phyloP scores from a whole-genome alignment of 2,888 invertebrate species.

The Pterostichus niger region DNA sequence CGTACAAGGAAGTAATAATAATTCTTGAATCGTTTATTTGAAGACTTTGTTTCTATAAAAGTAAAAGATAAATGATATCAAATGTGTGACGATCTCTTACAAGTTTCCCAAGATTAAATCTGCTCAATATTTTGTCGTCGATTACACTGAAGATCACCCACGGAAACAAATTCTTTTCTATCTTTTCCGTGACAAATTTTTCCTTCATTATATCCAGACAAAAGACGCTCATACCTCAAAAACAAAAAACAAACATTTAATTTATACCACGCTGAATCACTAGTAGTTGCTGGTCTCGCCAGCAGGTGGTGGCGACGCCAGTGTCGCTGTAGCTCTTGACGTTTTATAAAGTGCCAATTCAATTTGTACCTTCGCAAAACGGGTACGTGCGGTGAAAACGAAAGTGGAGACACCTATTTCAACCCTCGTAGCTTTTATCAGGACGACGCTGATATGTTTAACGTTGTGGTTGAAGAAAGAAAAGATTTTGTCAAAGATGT shows the following conservation, averaged over 20 bases:
- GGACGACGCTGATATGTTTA: too few relatives aligned
- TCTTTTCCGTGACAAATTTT: not conserved
- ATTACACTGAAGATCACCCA: not conserved
- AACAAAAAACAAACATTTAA: conserved; percentile 12
- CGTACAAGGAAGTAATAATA: too few relatives aligned
- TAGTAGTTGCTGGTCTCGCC: not conserved
- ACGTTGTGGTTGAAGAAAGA: too few relatives aligned
- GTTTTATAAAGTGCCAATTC: conserved; percentile 55
- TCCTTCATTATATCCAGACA: not conserved
- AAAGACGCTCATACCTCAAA: not conserved
- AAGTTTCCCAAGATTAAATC: not conserved
- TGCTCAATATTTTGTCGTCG: not conserved
- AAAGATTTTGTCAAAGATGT: too few relatives aligned
- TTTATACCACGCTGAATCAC: conserved; percentile 14
- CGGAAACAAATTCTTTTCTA: not conserved
- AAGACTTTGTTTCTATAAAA: too few relatives aligned
- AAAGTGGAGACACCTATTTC: not conserved
- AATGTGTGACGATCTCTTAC: too few relatives aligned
- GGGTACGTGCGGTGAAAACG: conserved; percentile 13
- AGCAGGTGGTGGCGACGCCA: not conserved
- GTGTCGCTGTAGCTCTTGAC: conserved; percentile 21
- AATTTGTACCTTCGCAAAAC: conserved; percentile 45
- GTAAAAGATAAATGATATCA: too few relatives aligned
- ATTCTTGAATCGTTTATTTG: too few relatives aligned
- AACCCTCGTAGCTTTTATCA: too few relatives aligned